These are phyloP conservation scores for Pilophorus perplexus DNA, from an alignment of 2,888 invertebrate species.

Conservation along the genomic window DNA sequence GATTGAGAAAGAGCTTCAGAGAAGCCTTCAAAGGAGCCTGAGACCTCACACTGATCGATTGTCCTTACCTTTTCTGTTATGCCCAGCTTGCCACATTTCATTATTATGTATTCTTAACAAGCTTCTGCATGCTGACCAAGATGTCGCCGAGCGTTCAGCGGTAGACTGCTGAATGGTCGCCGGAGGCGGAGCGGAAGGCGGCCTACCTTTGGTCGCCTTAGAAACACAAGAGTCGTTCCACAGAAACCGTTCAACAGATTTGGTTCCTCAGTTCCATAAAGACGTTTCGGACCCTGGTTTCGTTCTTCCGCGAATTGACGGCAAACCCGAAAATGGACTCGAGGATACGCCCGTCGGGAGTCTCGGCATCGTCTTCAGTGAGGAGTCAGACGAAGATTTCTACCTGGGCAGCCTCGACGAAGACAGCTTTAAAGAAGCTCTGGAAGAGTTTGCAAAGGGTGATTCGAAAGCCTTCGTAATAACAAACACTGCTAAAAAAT, in stretches of 20 bases:
- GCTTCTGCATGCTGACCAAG: too few species aligned
- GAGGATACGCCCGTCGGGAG: background rate
- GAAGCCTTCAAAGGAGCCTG: too few species aligned
- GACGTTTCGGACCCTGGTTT: background rate
- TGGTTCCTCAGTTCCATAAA: too few species aligned
- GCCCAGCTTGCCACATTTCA: too few species aligned
- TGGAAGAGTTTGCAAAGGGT: conserved; percentile 28
- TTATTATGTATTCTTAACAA: too few species aligned
- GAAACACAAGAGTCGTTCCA: background rate
- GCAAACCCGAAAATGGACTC: background rate
- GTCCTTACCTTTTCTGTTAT: too few species aligned
- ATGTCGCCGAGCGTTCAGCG: too few species aligned
- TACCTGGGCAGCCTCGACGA: conserved; percentile 31
- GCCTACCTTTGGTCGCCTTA: conserved; percentile 8
- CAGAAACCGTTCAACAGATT: too few species aligned
- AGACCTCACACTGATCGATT: too few species aligned
- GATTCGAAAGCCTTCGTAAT: conserved; percentile 30
- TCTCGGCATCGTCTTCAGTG: conserved; percentile 1
- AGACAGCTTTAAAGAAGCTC: conserved; percentile 34
- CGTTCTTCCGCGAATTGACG: background rate
- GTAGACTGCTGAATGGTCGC: conserved; percentile 33
- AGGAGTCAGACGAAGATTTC: conserved; percentile 27
- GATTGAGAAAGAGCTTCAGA: too few species aligned
- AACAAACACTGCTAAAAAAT: conserved; percentile 28
- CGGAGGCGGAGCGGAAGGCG: conserved; percentile 5